phyloP scores from a whole-genome alignment of 2,797 vertebrate genomes.

The Xiphorhynchus erythropygius region DNA sequence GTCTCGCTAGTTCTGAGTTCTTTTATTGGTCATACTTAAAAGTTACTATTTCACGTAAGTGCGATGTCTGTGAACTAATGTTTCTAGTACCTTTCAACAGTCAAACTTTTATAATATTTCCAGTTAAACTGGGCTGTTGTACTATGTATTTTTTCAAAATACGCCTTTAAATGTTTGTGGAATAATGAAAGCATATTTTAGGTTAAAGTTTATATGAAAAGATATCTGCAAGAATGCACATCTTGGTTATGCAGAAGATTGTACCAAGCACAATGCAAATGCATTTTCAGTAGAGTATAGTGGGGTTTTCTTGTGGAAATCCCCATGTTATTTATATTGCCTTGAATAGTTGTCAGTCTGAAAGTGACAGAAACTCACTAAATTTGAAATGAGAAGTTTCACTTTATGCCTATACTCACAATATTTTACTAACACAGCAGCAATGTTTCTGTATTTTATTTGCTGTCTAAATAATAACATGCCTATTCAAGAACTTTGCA shows the following conservation, averaged over 20 bases:
- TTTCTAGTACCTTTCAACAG: neutral
- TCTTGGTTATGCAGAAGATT: neutral
- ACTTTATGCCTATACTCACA: neutral
- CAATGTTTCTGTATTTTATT: neutral
- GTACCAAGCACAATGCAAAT: neutral
- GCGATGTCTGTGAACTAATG: neutral
- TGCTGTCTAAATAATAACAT: neutral
- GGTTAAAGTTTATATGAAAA: neutral
- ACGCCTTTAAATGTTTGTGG: neutral
- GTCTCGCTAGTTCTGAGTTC: neutral
- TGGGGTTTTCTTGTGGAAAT: constrained; percentile 32
- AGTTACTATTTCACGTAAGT: neutral
- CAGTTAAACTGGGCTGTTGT: neutral
- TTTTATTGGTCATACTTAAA: constrained; percentile 32
- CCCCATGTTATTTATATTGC: constrained; percentile 2
- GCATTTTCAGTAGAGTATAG: neutral
- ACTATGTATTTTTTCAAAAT: neutral
- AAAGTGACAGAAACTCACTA: neutral
- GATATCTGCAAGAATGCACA: neutral
- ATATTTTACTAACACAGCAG: neutral
- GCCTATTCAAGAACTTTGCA: neutral
- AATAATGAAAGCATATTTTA: neutral
- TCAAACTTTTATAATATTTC: neutral
- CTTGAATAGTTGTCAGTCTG: constrained; percentile 18
- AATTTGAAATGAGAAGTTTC: constrained; percentile 46